A percentile compares a stretch with the other conserved stretches of the same genome.
Evolutionary conservation across 2,113 vertebrate genomes (phyloP).

Genomic region (Callionymus lyra): DNA sequence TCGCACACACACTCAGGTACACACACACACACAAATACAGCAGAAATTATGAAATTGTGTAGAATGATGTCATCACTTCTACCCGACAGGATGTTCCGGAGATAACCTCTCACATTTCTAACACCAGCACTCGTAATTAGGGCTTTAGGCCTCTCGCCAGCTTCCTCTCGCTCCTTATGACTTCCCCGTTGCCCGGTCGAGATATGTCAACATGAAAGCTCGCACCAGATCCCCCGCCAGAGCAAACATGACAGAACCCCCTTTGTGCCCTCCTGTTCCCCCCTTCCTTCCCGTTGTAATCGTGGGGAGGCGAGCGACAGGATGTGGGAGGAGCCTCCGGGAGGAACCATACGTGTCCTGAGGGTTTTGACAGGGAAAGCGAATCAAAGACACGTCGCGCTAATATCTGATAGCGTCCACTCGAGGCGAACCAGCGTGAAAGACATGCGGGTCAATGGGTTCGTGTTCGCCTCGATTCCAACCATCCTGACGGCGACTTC

Average conservation of each 20-base stretch:
- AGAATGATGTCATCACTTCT: slow-evolving; percentile 6
- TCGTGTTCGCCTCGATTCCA: too few relatives aligned
- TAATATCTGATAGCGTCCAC: slow-evolving; percentile 58
- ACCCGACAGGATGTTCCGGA: too few relatives aligned
- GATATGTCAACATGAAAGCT: slow-evolving; percentile 41
- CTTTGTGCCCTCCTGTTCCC: slow-evolving; percentile 4
- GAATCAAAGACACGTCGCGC: slow-evolving; percentile 44
- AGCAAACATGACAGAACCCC: slow-evolving; percentile 43
- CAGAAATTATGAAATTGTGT: slow-evolving; percentile 32
- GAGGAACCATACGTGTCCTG: slow-evolving; percentile 30
- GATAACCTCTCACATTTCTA: slow-evolving; percentile 14
- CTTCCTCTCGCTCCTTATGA: slow-evolving; percentile 28
- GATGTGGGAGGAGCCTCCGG: slow-evolving; percentile 22
- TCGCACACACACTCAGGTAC: slow-evolving; percentile 3
- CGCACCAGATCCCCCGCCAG: slow-evolving; percentile 39
- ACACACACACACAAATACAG: slow-evolving; percentile 12
- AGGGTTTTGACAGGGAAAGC: slow-evolving; percentile 34
- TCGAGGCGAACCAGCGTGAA: slow-evolving; percentile 50
- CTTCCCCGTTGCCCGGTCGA: slow-evolving; percentile 41
- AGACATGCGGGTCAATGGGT: slow-evolving; percentile 62
- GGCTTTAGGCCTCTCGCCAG: slow-evolving; percentile 4
- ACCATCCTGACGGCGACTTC: too few relatives aligned
- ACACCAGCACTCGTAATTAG: slow-evolving; percentile 18
- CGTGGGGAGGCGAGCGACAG: slow-evolving; percentile 21
- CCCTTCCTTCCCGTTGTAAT: slow-evolving; percentile 29